Evolutionary conservation across 2,113 vertebrate genomes (phyloP).

Genomic region (Scomber colias): DNA sequence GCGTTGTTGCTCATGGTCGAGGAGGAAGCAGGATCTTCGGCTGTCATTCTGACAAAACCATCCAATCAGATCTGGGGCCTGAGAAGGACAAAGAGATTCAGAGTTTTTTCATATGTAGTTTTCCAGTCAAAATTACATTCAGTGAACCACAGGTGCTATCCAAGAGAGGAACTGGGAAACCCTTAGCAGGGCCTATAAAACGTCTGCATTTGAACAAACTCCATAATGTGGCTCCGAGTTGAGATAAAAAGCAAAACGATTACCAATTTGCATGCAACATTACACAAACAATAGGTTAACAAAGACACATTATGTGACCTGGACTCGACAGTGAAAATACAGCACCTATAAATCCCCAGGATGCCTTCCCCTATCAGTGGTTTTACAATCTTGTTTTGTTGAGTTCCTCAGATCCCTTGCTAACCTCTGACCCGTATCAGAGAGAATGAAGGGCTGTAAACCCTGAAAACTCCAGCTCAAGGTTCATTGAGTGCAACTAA

Average conservation of each 20-base stretch:
- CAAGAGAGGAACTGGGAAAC: not conserved
- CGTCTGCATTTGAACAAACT: slow-evolving; percentile 1
- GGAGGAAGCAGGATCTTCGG: slow-evolving; percentile 93
- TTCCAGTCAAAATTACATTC: not conserved
- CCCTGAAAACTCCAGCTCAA: slow-evolving; percentile 73
- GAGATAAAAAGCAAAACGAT: slow-evolving; percentile 4
- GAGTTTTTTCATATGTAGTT: slow-evolving; percentile 7
- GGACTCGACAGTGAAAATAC: slow-evolving; percentile 44
- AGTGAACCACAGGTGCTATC: not conserved
- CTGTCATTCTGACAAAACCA: slow-evolving; percentile 96
- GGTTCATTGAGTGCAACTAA: slow-evolving; percentile 69
- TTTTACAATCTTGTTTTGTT: slow-evolving; percentile 82
- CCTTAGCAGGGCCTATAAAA: not conserved
- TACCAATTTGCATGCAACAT: slow-evolving; percentile 30
- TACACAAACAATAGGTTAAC: slow-evolving; percentile 27
- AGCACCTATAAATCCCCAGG: slow-evolving; percentile 67
- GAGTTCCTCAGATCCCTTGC: slow-evolving; percentile 59
- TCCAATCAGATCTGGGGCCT: slow-evolving; percentile 89
- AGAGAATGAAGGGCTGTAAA: slow-evolving; percentile 73
- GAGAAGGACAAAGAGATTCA: slow-evolving; percentile 26
- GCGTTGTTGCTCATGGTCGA: slow-evolving; percentile 91
- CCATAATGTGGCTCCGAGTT: slow-evolving; percentile 1
- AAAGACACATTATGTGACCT: slow-evolving; percentile 30
- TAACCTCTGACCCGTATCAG: slow-evolving; percentile 75
- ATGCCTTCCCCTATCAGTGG: slow-evolving; percentile 62